These are phyloP conservation scores for Hydrocynus forskahlii DNA, from an alignment of 2,797 vertebrate genomes.

Conservation along the genomic window DNA sequence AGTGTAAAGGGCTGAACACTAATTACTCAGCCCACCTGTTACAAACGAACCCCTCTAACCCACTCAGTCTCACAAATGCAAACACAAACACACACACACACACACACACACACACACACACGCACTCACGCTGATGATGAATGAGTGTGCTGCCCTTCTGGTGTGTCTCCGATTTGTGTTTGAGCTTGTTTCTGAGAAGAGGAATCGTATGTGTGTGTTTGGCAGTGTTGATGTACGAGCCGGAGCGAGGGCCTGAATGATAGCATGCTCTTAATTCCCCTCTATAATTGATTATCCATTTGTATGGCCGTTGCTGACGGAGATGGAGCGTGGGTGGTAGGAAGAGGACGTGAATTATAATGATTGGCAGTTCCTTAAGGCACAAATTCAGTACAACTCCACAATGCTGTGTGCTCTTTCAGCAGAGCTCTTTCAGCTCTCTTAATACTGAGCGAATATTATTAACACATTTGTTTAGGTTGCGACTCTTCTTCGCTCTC, in stretches of 20 bases:
- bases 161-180: not conserved
- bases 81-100: not conserved
- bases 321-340: constrained; percentile 46
- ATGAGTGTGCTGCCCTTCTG: constrained; percentile 3
- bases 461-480: not conserved
- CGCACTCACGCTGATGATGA: too few relatives aligned
- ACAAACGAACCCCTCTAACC: constrained; percentile 32
- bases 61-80: too few relatives aligned
- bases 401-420: not conserved
- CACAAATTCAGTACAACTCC: not conserved
- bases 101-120: constrained; percentile 1
- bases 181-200: not conserved
- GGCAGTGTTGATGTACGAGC: constrained; percentile 24
- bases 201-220: constrained; percentile 28
- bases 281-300: constrained; percentile 64
- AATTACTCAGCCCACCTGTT: constrained; percentile 30
- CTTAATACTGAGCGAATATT: not conserved
- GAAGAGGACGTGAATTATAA: constrained; percentile 63
- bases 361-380: constrained; percentile 10
- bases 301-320: constrained; percentile 51
- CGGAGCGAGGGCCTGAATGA: not conserved
- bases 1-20: constrained; percentile 21
- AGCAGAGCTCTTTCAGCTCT: not conserved
- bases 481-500: too few relatives aligned
- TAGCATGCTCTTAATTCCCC: constrained; percentile 63